Percentiles rank a stretch among this genome's conserved stretches.
These are phyloP conservation scores for Gymnogyps californianus DNA, from an alignment of 2,113 vertebrate species.

Conservation along the genomic window DNA sequence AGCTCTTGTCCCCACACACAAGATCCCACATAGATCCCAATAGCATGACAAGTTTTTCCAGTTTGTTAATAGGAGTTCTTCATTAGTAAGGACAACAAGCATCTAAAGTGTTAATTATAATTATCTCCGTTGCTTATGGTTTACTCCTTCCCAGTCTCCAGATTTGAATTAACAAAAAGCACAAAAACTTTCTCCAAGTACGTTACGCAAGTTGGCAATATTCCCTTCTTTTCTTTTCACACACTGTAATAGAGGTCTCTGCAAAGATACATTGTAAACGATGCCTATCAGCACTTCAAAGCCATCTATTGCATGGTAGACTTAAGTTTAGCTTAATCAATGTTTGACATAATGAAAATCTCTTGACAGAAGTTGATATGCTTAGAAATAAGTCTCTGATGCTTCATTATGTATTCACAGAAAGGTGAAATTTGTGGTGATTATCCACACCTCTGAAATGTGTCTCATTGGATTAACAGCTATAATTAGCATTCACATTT, in stretches of 20 bases:
- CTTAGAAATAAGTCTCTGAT: slow-evolving; percentile 38
- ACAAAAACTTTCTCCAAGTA: neutral
- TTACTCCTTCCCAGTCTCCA: neutral
- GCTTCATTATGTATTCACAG: slow-evolving; percentile 51
- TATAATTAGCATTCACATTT: slow-evolving; percentile 44
- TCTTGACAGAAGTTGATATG: slow-evolving; percentile 35
- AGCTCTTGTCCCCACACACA: neutral
- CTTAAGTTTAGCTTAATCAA: slow-evolving; percentile 28
- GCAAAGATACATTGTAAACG: neutral
- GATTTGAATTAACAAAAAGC: neutral
- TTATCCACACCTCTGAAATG: slow-evolving; percentile 44
- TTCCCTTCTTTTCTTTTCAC: neutral
- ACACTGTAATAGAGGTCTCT: neutral
- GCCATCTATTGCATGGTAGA: neutral
- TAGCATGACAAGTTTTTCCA: neutral
- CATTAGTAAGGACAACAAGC: neutral
- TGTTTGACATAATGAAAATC: slow-evolving; percentile 52
- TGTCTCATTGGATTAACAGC: slow-evolving; percentile 46
- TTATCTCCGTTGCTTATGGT: neutral
- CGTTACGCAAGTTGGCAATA: neutral
- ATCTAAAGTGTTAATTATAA: neutral
- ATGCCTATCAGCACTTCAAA: slow-evolving; percentile 29
- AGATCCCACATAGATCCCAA: neutral
- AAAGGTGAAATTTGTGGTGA: slow-evolving; percentile 40
- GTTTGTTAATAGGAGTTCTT: neutral